Conservation (phyloP, 2,113 vertebrate genomes). For the Nyctibius bracteatus region DNA sequence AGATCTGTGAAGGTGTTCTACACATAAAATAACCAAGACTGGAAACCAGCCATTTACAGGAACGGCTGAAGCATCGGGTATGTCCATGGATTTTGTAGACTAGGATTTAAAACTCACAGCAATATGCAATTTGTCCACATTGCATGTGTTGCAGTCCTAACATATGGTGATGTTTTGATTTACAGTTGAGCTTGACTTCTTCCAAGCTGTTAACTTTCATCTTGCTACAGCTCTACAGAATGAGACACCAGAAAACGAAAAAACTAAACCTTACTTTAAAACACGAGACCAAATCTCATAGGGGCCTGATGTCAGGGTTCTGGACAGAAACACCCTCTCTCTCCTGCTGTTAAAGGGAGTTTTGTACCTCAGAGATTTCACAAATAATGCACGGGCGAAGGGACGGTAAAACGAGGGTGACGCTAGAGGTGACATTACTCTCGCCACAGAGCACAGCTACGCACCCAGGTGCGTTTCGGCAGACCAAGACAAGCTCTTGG, state of each 20-base stretch:
- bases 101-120: background rate
- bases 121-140: constrained; percentile 1
- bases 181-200: background rate
- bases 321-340: background rate
- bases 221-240: background rate
- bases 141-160: background rate
- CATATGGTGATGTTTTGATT: constrained; percentile 38
- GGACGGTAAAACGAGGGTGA: background rate
- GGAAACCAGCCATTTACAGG: background rate
- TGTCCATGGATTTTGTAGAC: background rate
- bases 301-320: background rate
- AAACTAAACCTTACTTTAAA: background rate
- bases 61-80: background rate
- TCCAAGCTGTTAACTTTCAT: constrained; percentile 30
- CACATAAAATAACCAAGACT: background rate
- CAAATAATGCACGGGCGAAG: fast-evolving
- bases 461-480: fast-evolving
- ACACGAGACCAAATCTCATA: background rate
- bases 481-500: fast-evolving
- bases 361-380: background rate
- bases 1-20: background rate
- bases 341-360: background rate
- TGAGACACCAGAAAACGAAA: background rate
- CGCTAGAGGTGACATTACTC: background rate
- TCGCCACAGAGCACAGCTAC: fast-evolving